A percentile compares a stretch with the other conserved stretches of the same genome.
These are phyloP conservation scores for Pipistrellus pygmaeus DNA, from an alignment of 2,797 vertebrate genomes.

Conservation along the genomic window DNA sequence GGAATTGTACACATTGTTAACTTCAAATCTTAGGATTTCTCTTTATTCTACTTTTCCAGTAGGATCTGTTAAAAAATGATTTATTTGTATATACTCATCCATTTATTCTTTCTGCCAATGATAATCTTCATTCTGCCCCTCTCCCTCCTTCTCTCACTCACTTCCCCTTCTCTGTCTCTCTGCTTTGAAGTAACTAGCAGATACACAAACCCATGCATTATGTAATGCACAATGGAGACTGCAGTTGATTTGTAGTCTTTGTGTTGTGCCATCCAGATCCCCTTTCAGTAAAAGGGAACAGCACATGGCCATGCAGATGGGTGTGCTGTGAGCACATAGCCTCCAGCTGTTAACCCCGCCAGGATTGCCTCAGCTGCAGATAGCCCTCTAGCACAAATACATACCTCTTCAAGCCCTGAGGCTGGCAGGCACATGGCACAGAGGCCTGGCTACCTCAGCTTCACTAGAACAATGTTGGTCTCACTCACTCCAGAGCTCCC, in stretches of 20 bases:
- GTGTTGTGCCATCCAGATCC: not conserved
- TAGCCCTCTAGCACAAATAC: not conserved
- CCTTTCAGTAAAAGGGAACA: not conserved
- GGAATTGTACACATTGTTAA: not conserved
- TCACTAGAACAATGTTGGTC: not conserved
- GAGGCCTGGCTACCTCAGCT: not conserved
- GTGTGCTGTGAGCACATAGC: not conserved
- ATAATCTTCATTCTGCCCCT: not conserved
- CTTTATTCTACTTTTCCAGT: not conserved
- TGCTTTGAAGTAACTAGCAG: not conserved
- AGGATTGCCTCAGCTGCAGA: not conserved
- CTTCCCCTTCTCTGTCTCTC: no score
- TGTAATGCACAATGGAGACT: not conserved
- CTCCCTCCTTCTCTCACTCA: not conserved
- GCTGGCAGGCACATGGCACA: no score
- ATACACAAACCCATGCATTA: not conserved
- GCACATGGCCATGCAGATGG: not conserved
- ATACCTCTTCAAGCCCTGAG: not conserved
- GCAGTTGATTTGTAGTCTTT: not conserved
- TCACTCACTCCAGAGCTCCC: not conserved
- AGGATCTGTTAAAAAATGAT: not conserved
- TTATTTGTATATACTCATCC: not conserved
- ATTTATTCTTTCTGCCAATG: not conserved
- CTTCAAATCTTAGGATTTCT: not conserved
- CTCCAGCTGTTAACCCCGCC: not conserved